Evolutionary conservation across 2,113 vertebrate genomes (phyloP).

Genomic region (Odontophorus gujanensis): DNA sequence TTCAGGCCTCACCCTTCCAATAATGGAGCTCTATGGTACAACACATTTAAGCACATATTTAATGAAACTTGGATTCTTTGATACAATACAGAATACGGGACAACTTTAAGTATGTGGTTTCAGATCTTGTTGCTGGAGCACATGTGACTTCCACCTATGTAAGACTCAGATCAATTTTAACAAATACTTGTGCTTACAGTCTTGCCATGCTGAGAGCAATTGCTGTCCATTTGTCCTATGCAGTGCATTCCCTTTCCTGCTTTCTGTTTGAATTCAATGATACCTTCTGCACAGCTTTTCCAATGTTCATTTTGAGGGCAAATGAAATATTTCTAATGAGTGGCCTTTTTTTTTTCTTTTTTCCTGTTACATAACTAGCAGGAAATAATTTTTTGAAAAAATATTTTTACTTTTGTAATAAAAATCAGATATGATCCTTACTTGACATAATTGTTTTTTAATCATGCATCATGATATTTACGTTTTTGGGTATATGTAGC

Average conservation of each 20-base stretch:
- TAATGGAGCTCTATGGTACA: background rate
- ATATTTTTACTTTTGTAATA: background rate
- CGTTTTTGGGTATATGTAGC: background rate
- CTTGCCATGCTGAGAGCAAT: background rate
- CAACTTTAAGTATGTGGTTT: background rate
- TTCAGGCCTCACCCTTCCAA: background rate
- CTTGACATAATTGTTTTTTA: background rate
- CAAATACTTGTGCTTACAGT: background rate
- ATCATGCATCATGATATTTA: background rate
- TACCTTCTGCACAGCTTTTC: background rate
- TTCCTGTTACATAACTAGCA: background rate
- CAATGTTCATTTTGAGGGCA: background rate
- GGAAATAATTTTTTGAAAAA: background rate
- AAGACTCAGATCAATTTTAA: background rate
- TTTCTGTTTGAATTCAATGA: background rate
- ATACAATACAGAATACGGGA: background rate
- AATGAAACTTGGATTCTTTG: background rate
- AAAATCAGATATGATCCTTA: background rate
- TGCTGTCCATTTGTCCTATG: background rate
- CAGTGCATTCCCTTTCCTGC: background rate
- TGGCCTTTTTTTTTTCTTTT: background rate
- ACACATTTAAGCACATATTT: background rate
- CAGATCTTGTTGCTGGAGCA: background rate
- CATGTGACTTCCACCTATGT: background rate
- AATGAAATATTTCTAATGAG: background rate